Percentiles rank a stretch among this genome's conserved stretches.
Evolutionary conservation across 1,140 invertebrate genomes (phyloP).

Genomic region (Acromyrmex heyeri): DNA sequence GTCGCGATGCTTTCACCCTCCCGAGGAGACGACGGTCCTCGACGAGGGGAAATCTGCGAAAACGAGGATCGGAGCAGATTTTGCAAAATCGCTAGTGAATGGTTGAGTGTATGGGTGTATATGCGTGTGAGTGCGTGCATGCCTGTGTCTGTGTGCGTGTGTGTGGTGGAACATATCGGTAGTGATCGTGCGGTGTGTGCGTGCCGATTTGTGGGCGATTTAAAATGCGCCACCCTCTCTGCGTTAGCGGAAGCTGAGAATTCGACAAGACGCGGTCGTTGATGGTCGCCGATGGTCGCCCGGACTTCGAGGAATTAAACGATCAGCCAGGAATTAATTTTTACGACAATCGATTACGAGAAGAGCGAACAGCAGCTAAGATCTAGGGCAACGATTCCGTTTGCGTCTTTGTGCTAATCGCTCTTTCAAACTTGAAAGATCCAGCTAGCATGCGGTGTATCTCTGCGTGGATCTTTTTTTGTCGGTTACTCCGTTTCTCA

Average conservation of each 20-base stretch:
- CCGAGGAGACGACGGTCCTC: neutral
- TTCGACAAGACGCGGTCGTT: conserved; percentile 17
- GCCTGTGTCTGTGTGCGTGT: conserved; percentile 28
- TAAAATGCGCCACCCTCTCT: neutral
- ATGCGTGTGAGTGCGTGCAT: neutral
- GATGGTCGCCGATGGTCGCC: neutral
- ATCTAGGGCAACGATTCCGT: conserved; percentile 24
- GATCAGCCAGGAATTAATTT: neutral
- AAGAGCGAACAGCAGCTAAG: neutral
- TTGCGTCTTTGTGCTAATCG: conserved; percentile 12
- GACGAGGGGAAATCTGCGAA: neutral
- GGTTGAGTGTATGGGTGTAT: conserved; percentile 39
- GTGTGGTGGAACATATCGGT: conserved; percentile 34
- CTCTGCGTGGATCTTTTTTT: conserved; percentile 15
- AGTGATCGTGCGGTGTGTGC: conserved; percentile 32
- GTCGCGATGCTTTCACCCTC: neutral
- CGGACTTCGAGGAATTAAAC: neutral
- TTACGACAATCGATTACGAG: neutral
- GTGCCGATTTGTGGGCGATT: conserved; percentile 28
- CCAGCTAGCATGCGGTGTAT: neutral
- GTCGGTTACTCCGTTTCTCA: neutral
- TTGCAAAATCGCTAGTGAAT: conserved; percentile 61
- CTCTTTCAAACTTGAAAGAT: neutral
- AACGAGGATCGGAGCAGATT: conserved; percentile 10
- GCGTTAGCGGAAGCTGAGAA: neutral